These are phyloP conservation scores for Phrynosoma platyrhinos DNA, from an alignment of 2,113 vertebrate species.

Conservation along the genomic window DNA sequence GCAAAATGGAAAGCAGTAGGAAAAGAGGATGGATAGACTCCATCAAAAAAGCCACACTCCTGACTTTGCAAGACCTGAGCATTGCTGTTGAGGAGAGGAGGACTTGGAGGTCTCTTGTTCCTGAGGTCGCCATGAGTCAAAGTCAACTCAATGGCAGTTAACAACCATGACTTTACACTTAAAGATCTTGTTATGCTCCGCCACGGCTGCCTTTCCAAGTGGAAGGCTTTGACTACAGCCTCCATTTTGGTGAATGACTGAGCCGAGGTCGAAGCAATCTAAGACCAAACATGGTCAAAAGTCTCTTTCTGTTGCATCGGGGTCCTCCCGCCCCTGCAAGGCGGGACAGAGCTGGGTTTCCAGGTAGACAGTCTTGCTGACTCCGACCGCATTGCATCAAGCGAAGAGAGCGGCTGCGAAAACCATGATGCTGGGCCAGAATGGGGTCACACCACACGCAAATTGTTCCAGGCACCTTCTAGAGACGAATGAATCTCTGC, in stretches of 20 bases:
- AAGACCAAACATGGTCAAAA: neutral
- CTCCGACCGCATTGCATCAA: neutral
- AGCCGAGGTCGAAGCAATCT: too few species aligned
- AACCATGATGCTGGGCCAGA: conserved; percentile 6
- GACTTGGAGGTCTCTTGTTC: too few species aligned
- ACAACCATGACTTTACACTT: too few species aligned
- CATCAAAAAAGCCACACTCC: too few species aligned
- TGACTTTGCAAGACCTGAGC: too few species aligned
- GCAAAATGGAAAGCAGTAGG: too few species aligned
- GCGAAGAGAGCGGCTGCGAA: neutral
- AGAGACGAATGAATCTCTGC: neutral
- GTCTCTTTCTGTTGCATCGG: rapidly evolving
- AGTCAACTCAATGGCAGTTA: too few species aligned
- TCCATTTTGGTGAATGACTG: neutral
- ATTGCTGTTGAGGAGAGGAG: too few species aligned
- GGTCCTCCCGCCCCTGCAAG: neutral
- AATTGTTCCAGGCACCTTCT: neutral
- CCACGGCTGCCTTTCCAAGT: neutral
- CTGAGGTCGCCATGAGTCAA: too few species aligned
- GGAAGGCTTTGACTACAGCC: neutral
- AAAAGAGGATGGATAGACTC: too few species aligned
- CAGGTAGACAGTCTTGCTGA: neutral
- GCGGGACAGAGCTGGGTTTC: neutral
- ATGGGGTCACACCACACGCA: conserved; percentile 20
- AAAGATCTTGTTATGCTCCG: too few species aligned